Percentiles rank a stretch among this genome's conserved stretches.
Conservation (phyloP, 2,797 vertebrate species). For the Notolabrus celidotus region DNA sequence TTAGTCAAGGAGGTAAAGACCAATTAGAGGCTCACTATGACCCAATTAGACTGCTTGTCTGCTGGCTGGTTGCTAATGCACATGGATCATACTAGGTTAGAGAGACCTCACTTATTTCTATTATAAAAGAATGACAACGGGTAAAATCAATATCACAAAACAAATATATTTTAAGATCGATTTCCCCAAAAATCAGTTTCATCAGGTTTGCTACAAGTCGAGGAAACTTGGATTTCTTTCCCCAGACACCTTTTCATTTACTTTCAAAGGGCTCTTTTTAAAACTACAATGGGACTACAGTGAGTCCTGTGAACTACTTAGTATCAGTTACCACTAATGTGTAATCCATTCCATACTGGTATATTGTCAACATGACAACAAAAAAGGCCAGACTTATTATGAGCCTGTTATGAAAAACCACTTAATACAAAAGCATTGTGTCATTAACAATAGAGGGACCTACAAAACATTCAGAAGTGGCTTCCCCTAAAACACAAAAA, state of each 20-base stretch:
- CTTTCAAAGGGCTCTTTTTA: no score
- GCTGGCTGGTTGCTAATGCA: conserved; percentile 11
- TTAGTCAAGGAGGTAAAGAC: conserved; percentile 65
- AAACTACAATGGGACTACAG: not conserved
- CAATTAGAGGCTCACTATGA: conserved; percentile 80
- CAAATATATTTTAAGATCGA: not conserved
- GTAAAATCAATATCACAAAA: not conserved
- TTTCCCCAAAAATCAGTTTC: not conserved
- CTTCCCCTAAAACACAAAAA: not conserved
- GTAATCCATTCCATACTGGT: not conserved
- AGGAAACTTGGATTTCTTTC: no score
- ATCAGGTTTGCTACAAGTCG: not conserved
- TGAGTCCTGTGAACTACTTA: not conserved
- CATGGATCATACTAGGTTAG: conserved; percentile 22
- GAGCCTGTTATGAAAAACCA: not conserved
- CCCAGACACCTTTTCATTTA: no score
- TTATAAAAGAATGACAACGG: not conserved
- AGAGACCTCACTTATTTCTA: conserved; percentile 2
- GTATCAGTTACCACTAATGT: not conserved
- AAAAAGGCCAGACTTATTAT: not conserved
- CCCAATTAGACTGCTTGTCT: conserved; percentile 61
- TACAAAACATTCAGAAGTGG: conserved; percentile 5
- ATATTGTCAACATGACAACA: not conserved
- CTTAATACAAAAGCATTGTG: conserved; percentile 8
- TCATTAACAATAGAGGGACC: not conserved